phyloP scores from a whole-genome alignment of 2,888 invertebrate species.

The Drosophila mimica region DNA sequence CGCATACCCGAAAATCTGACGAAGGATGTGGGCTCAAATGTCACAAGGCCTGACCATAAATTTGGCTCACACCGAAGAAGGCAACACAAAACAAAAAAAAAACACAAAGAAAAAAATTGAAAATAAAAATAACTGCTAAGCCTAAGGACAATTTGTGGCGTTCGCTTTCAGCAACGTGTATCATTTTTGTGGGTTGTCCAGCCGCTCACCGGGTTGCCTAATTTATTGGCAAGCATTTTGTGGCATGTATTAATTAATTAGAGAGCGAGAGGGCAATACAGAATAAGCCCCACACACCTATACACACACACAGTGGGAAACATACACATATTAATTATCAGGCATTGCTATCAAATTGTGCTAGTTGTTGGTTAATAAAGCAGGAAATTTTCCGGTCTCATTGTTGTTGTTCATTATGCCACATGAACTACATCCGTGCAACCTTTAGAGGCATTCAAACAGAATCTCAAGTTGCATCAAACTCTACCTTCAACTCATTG shows the following conservation, averaged over 20 bases:
- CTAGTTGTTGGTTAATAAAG: constrained; percentile 33
- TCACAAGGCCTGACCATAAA: constrained; percentile 65
- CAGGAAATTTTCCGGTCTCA: constrained; percentile 24
- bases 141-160: constrained; percentile 32
- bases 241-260: constrained; percentile 71
- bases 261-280: constrained; percentile 36
- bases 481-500: constrained; percentile 31
- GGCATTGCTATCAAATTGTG: constrained; percentile 39
- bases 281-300: neutral
- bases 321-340: constrained; percentile 52
- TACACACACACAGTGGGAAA: neutral
- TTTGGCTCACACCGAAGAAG: constrained; percentile 30
- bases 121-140: constrained; percentile 19
- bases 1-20: constrained; percentile 49
- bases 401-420: constrained; percentile 37
- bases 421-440: constrained; percentile 15
- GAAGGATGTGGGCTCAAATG: constrained; percentile 73
- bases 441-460: constrained; percentile 35
- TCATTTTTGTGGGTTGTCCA: constrained; percentile 28
- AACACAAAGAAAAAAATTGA: neutral
- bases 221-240: constrained; percentile 59
- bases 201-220: constrained; percentile 54
- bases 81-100: neutral
- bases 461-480: constrained; percentile 13
- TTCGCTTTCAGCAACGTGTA: constrained; percentile 27